phyloP scores from a whole-genome alignment of 2,888 invertebrate species.

The Eubasilissa splendida region DNA sequence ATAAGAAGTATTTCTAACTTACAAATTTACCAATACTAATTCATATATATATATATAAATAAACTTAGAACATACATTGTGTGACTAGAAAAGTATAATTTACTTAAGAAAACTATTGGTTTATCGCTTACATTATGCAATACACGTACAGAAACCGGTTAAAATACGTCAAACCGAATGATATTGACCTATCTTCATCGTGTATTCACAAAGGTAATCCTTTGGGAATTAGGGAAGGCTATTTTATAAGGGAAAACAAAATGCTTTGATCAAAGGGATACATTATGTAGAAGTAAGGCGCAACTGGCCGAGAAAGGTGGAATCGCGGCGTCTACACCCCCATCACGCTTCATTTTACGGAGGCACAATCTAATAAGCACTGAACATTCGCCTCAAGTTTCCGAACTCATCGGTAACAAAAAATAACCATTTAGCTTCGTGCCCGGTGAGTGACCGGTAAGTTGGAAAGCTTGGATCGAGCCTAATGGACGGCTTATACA shows the following conservation, averaged over 20 bases:
- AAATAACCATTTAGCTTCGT: not conserved
- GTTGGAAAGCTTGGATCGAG: not conserved
- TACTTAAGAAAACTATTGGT: too few species aligned
- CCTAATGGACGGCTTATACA: not conserved
- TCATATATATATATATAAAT: not conserved
- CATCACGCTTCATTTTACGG: not conserved
- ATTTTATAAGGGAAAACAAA: constrained; percentile 34
- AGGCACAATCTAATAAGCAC: not conserved
- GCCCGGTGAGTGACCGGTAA: constrained; percentile 7
- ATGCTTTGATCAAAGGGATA: constrained; percentile 32
- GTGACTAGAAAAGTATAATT: too few species aligned
- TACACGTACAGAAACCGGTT: too few species aligned
- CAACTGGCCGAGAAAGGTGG: too few species aligned
- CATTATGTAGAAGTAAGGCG: too few species aligned
- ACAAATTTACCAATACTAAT: too few species aligned
- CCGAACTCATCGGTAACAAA: not conserved
- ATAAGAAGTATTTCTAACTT: too few species aligned
- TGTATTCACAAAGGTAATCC: constrained; percentile 18
- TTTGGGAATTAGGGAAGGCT: constrained; percentile 27
- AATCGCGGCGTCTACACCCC: too few species aligned
- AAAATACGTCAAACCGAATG: constrained; percentile 9
- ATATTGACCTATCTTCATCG: constrained; percentile 52
- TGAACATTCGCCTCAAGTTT: not conserved
- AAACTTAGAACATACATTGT: not conserved
- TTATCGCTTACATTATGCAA: too few species aligned